phyloP scores from a whole-genome alignment of 2,113 vertebrate genomes.

The Progne subis region DNA sequence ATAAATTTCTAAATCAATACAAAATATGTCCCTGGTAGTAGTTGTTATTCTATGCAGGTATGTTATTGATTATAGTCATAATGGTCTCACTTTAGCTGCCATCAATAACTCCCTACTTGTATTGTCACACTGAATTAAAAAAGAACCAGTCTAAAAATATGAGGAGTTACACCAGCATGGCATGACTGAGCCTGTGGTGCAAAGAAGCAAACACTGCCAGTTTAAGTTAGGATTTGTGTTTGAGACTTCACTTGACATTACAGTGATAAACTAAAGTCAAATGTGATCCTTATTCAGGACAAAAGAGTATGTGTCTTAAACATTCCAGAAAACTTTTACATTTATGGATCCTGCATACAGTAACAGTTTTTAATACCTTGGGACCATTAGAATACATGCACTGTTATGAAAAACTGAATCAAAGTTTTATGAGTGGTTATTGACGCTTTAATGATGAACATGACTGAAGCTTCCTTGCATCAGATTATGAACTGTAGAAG shows the following conservation, averaged over 20 bases:
- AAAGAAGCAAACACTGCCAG: not conserved
- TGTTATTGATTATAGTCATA: slow-evolving; percentile 67
- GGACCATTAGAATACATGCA: not conserved
- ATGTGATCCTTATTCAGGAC: not conserved
- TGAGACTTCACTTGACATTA: not conserved
- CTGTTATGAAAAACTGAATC: not conserved
- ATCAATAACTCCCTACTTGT: slow-evolving; percentile 51
- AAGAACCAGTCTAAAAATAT: not conserved
- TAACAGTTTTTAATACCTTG: not conserved
- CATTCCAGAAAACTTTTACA: not conserved
- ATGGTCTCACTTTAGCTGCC: slow-evolving; percentile 40
- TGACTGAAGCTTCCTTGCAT: not conserved
- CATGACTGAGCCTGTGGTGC: not conserved
- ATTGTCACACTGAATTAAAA: slow-evolving; percentile 45
- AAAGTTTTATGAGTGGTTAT: not conserved
- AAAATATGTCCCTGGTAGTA: slow-evolving; percentile 26
- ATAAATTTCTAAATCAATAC: slow-evolving; percentile 61
- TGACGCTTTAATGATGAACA: not conserved
- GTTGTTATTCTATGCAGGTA: slow-evolving; percentile 59
- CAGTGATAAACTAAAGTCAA: not conserved
- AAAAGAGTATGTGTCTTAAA: not conserved
- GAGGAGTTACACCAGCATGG: not conserved
- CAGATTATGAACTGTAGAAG: not conserved
- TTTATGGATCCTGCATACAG: not conserved
- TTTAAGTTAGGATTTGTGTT: not conserved